phyloP scores from a whole-genome alignment of 2,113 vertebrate species.

The Albula goreensis region DNA sequence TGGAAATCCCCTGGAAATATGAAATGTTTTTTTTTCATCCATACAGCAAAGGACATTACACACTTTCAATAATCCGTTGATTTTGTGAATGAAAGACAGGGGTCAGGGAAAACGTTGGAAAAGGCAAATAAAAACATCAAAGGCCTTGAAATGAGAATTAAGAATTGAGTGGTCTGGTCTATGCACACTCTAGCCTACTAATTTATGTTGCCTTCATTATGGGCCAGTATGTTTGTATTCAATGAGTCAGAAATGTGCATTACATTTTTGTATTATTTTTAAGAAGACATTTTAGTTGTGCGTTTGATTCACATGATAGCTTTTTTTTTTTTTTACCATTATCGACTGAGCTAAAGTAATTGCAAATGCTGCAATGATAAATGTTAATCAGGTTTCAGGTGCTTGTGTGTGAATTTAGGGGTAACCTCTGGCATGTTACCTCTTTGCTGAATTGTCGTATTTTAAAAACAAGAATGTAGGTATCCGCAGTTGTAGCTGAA shows the following conservation, averaged over 20 bases:
- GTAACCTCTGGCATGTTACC: not conserved
- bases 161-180: not conserved
- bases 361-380: not conserved
- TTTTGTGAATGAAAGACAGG: conserved; percentile 26
- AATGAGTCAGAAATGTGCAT: conserved; percentile 1
- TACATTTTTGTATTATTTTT: not conserved
- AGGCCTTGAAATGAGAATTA: not conserved
- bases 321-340: not conserved
- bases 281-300: not conserved
- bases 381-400: not conserved
- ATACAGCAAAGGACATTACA: conserved; percentile 27
- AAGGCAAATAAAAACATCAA: conserved; percentile 23
- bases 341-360: not conserved
- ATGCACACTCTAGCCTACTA: not conserved
- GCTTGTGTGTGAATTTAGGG: not conserved
- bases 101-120: conserved; percentile 1
- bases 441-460: not conserved
- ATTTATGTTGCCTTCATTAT: conserved; percentile 1
- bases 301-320: not conserved
- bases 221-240: not conserved
- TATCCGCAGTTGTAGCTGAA: not conserved
- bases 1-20: conserved; percentile 13
- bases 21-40: conserved; percentile 16
- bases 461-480: not conserved
- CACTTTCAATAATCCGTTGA: conserved; percentile 24